Evolutionary conservation across 53 echinoderm and acorn worm genomes (phyloP), one percentile per base, ranked within the genome.

Genomic region (Mesocentrotus franciscanus): DNA sequence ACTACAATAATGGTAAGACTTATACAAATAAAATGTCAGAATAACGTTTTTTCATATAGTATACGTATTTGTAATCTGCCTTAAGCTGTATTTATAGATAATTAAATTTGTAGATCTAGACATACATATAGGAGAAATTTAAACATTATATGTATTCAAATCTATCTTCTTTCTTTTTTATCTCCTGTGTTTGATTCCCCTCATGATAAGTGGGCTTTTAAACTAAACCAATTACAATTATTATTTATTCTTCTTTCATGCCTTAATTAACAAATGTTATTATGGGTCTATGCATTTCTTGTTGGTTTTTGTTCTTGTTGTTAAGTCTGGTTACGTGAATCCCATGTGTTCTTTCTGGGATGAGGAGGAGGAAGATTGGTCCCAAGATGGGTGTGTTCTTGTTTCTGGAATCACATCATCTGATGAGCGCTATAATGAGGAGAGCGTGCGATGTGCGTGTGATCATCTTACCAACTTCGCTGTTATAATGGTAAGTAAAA

Each of bases 381-480:
- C 89, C 30, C 58, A 60, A 60, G 89, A 89, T 27, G 89, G 89
- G 0, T 89, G 89, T 59, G 13, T 27, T 27, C 89, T 89, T 27
- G 18, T 89, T 57, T 59, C 89, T 57, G 59, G 89, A 59, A 35
- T 89, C 60, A 58, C 29, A 60, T 89, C 60, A 57, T 33, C 89
- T 20, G 58, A 57, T 57, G 60, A 59, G 9, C 20, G 18, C 10
- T 29, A 12, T 20, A 4, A 26, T 12, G 27, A 60, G 60, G 56
- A 62, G 61, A 32, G 1, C 18, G 17, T 70, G 61, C 71, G 61
- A 71, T 92, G 92, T 49, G 39, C 92, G 68, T 92, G 92, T 32
- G 56, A 92, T 49, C 98, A 98, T 93, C 96, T 97, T 4, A 98
- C 98, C 64, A 98, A 96, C 92, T 98, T 98, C 79, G 98, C 98